phyloP scores from a whole-genome alignment of 2,797 vertebrate species.

The Xiphorhynchus erythropygius region DNA sequence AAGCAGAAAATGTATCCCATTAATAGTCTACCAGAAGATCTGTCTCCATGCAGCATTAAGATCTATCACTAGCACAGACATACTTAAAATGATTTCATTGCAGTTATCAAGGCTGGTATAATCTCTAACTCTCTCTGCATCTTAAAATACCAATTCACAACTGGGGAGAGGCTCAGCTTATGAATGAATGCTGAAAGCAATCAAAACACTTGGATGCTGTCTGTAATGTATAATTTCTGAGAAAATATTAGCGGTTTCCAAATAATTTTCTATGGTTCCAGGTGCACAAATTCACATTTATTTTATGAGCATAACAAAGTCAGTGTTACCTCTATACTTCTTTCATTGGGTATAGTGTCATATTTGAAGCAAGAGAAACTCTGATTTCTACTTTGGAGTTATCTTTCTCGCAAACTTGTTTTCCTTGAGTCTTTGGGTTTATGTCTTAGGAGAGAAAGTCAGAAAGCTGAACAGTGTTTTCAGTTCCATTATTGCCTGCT shows the following conservation, averaged over 20 bases:
- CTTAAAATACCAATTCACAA: background rate
- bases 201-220: background rate
- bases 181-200: background rate
- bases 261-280: background rate
- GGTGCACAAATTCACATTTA: background rate
- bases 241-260: background rate
- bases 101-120: background rate
- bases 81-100: background rate
- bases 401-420: background rate
- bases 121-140: background rate
- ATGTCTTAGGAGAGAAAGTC: background rate
- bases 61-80: background rate
- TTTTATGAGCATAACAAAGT: background rate
- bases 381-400: background rate
- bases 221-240: background rate
- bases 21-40: background rate
- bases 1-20: constrained; percentile 18
- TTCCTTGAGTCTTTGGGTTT: background rate
- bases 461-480: background rate
- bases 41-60: background rate
- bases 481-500: background rate
- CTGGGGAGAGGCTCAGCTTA: rapidly evolving
- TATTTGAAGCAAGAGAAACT: background rate
- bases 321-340: background rate
- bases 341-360: background rate